A percentile compares a stretch with the other conserved stretches of the same genome.
These are phyloP conservation scores for Ectemnius lituratus DNA, from an alignment of 2,888 invertebrate species.

Conservation along the genomic window DNA sequence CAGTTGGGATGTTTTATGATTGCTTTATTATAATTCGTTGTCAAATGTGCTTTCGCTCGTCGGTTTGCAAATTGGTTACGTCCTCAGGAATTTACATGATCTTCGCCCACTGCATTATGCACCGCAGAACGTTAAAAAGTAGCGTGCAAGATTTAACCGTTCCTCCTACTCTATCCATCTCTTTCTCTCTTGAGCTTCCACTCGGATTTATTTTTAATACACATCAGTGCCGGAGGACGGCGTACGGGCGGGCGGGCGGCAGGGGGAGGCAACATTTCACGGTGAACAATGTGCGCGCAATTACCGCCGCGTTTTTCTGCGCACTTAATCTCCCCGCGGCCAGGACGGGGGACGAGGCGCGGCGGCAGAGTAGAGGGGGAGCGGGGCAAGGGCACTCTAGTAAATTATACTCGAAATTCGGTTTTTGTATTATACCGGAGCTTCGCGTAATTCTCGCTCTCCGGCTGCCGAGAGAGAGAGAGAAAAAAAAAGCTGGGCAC, in stretches of 20 bases:
- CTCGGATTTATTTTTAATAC: constrained; percentile 8
- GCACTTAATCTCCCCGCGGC: not conserved
- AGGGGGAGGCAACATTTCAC: not conserved
- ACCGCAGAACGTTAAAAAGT: constrained; percentile 13
- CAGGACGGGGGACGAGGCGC: too few relatives aligned
- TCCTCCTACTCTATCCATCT: not conserved
- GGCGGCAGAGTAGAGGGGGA: too few relatives aligned
- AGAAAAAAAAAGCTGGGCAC: too few relatives aligned
- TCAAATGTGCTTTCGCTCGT: constrained; percentile 39
- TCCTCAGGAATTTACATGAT: constrained; percentile 50
- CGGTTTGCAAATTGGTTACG: constrained; percentile 23
- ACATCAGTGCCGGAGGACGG: not conserved
- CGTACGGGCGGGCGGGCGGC: constrained; percentile 2
- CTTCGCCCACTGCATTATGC: constrained; percentile 34
- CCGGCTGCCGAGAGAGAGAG: too few relatives aligned
- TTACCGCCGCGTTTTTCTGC: not conserved
- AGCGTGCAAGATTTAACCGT: constrained; percentile 42
- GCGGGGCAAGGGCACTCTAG: too few relatives aligned
- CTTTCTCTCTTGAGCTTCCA: not conserved
- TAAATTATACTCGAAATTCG: constrained; percentile 2
- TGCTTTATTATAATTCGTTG: constrained; percentile 64
- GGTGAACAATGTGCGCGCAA: not conserved
- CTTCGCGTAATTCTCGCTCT: too few relatives aligned
- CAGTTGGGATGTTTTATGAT: constrained; percentile 66
- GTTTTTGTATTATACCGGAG: too few relatives aligned